Base-by-base conservation (phyloP, 2,113 vertebrate genomes). In the Copsychus sechellarum region DNA sequence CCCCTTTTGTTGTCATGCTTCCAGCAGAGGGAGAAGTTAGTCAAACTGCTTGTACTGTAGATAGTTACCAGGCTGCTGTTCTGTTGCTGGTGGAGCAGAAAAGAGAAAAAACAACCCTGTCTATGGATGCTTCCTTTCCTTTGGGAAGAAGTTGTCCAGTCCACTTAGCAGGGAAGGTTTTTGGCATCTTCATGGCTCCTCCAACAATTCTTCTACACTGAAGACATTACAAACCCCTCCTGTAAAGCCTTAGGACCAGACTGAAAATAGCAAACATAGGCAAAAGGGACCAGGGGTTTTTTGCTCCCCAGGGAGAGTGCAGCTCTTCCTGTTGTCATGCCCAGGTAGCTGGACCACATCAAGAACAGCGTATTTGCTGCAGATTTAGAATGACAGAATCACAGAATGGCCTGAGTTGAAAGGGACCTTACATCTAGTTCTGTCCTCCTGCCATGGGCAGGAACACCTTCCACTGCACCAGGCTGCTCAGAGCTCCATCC, bases 11-110 rank as follows among this genome's bases (percentile, higher is more conserved):
- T 91, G 84, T 69, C 45, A 28, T 11, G 26, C 43, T 90, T 95
- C 81, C 91, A 96, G 65, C 38, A 58, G n/a, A 85, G 43, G 51
- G 81, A 90, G 48, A 89, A 95, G 78, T 81, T 79, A 76, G 53
- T 84, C 92, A 70, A 54, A 61, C 50, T 72, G 86, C 70, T 85
- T 0, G 0, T 64, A 50, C 28, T 90, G 77, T 45, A 47, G 34
- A 50, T 60, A 84, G 42, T 36, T 88, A 92, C 36, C 45, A 64
- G 77, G 58, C 57, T 87, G 66, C 50, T 81, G 18, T 70, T 72
- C 54, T 87, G 36, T 19, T 69, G 47, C 60, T 85, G 58, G 34
- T 62, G 29, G 29, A 70, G 54, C 56, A 74, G 51, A 33, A 84
- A 82, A 67, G 24, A 60, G 36, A 48, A 57, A 77, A 21, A 7